Conservation (phyloP, 1,140 invertebrate genomes). For the Diplogasteroides magnus region DNA sequence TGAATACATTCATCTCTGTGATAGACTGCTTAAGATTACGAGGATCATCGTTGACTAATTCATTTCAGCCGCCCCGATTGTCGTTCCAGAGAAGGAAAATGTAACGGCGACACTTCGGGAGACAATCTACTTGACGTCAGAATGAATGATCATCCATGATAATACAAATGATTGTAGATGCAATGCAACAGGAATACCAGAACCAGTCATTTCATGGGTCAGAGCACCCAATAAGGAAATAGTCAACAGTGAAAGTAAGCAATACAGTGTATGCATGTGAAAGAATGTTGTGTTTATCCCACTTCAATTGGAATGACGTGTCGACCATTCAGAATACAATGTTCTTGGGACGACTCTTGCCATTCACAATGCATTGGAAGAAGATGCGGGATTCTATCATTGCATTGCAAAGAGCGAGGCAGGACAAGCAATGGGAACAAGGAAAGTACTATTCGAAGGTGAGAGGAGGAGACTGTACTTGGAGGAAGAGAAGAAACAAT, state of each 20-base stretch:
- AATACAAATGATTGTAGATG: constrained; percentile 33
- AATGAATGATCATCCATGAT: no score
- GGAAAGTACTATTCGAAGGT: constrained; percentile 40
- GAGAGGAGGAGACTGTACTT: no score
- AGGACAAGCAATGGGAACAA: constrained; percentile 54
- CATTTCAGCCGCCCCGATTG: constrained; percentile 41
- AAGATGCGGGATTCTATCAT: constrained; percentile 66
- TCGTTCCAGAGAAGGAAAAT: constrained; percentile 41
- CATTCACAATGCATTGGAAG: constrained; percentile 69
- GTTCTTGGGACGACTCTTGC: constrained; percentile 60
- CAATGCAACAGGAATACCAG: constrained; percentile 55
- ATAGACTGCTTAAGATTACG: no score
- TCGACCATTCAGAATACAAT: constrained; percentile 48
- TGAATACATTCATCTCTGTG: no score
- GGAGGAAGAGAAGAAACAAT: no score
- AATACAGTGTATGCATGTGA: no score
- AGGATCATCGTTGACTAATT: no score
- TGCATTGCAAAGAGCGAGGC: constrained; percentile 77
- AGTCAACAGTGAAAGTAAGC: constrained; percentile 41
- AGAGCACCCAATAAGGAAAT: constrained; percentile 42
- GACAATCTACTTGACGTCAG: constrained; percentile 35
- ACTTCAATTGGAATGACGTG: no score
- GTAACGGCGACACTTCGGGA: constrained; percentile 35
- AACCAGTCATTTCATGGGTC: constrained; percentile 54
- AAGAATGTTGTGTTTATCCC: no score